phyloP scores from a whole-genome alignment of 2,888 invertebrate genomes.

The Protonemura montana region DNA sequence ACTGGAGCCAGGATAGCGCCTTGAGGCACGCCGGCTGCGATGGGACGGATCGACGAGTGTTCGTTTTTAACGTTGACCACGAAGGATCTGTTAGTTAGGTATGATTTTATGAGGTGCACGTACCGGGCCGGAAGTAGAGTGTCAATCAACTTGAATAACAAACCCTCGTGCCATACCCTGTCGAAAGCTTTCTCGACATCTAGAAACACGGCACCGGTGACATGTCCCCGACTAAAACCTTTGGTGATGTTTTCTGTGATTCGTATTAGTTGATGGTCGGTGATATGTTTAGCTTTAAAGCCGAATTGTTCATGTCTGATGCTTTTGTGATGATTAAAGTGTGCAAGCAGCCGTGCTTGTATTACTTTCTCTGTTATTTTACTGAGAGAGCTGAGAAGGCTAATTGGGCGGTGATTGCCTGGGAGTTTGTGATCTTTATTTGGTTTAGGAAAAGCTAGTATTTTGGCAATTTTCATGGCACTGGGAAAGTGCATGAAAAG shows the following conservation, averaged over 20 bases:
- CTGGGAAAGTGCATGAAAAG: constrained; percentile 13
- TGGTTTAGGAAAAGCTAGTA: constrained; percentile 52
- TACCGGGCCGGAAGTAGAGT: constrained; percentile 49
- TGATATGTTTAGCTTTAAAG: constrained; percentile 53
- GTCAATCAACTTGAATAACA: constrained; percentile 52
- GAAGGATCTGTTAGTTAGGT: constrained; percentile 51
- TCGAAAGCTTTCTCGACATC: constrained; percentile 56
- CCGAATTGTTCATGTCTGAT: constrained; percentile 53
- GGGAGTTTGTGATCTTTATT: constrained; percentile 49
- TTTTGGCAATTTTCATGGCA: constrained; percentile 49
- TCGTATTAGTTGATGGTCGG: constrained; percentile 53
- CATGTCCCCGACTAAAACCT: constrained; percentile 51
- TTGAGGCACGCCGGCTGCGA: constrained; percentile 54
- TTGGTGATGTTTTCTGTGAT: constrained; percentile 51
- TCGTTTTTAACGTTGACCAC: constrained; percentile 50
- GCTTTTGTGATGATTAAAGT: constrained; percentile 44
- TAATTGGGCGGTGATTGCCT: constrained; percentile 52
- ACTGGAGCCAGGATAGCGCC: constrained; percentile 51
- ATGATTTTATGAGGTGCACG: constrained; percentile 51
- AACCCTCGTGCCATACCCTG: constrained; percentile 54
- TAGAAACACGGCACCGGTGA: constrained; percentile 53
- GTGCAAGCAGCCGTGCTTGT: constrained; percentile 46
- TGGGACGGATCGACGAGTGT: constrained; percentile 42
- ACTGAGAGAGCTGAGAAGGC: constrained; percentile 50
- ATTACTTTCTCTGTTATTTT: constrained; percentile 52